These are phyloP conservation scores for Seira ritae DNA, from an alignment of 2,888 invertebrate species.

Conservation along the genomic window DNA sequence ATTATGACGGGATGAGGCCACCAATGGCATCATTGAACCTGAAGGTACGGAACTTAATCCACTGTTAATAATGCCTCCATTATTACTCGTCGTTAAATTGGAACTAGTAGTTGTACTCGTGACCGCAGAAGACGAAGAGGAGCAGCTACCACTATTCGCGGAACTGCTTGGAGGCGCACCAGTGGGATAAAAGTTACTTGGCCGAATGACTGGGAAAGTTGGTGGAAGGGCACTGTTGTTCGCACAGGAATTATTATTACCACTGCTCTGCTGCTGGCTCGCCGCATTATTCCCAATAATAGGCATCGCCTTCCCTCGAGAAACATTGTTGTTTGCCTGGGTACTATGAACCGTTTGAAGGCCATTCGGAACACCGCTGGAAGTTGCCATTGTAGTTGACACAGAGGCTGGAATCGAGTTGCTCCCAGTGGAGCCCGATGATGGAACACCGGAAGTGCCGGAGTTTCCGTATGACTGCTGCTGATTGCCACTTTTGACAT, in stretches of 20 bases:
- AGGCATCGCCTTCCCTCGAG: slow-evolving; percentile 68
- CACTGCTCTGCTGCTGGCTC: slow-evolving; percentile 31
- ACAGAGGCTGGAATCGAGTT: slow-evolving; percentile 46
- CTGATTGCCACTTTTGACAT: slow-evolving; percentile 65
- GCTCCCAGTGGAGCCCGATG: neutral
- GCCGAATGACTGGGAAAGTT: slow-evolving; percentile 66
- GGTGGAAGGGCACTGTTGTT: slow-evolving; percentile 39
- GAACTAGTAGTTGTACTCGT: slow-evolving; percentile 3
- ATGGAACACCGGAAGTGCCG: neutral
- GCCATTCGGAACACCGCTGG: slow-evolving; percentile 63
- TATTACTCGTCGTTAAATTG: slow-evolving; percentile 25
- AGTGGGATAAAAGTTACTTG: slow-evolving; percentile 69
- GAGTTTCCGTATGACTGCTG: slow-evolving; percentile 47
- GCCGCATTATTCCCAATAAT: slow-evolving; percentile 53
- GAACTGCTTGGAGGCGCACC: slow-evolving; percentile 69
- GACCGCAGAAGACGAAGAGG: neutral
- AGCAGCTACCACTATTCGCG: slow-evolving; percentile 14
- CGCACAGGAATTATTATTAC: slow-evolving; percentile 28
- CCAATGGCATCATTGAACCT: slow-evolving; percentile 39
- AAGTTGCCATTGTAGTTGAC: slow-evolving; percentile 55
- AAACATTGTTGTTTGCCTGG: slow-evolving; percentile 67
- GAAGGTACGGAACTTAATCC: slow-evolving; percentile 47
- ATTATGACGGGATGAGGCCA: slow-evolving; percentile 47
- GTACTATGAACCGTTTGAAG: slow-evolving; percentile 68
- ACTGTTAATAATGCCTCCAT: slow-evolving; percentile 49